Base-by-base conservation (phyloP, 1,140 invertebrate species). In the Neotoxoptera formosana region DNA sequence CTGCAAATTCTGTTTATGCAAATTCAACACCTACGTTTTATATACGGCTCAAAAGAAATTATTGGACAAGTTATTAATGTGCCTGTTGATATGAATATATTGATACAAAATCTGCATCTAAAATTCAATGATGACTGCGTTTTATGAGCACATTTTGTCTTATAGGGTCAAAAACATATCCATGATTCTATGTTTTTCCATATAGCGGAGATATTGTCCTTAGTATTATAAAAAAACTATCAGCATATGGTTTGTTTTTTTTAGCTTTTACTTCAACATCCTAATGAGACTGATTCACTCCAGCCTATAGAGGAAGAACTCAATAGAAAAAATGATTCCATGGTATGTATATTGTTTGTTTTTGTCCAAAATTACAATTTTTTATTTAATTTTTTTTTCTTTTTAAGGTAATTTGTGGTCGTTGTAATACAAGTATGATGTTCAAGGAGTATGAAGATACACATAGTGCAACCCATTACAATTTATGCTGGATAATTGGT, bases 401-500 rank as follows among this genome's bases (percentile, higher is more conserved):
- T 83, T 51, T 93, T 30, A 30, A 94, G 94, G 84, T 94, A 56
- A 93, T 23, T 53, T 94, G 94, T 93, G 93, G 91, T 67, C 30
- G 53, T 25, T 94, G 94, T 93, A 30, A 94, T 23, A 83, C 93
- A 56, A 93, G 83, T 7, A 94, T 94, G 94, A 47, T 14, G 1
- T 48, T 47, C 20, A 53, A 51, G n/a, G 93, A 93, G 53, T 94
- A 93, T 81, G 45, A 88, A 92, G 87, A 53, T 34, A 51, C 25
- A 53, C 94, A 94, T 93, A 91, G 93, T 83, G 7, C 30, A n/a
- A 67, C 41, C 21, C 94, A 94, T 93, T 48, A 94, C 11, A 91
- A 93, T 90, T 47, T 94, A n/a, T 92, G 93, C 51, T 94, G 94
- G 94, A 76, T 93, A 60, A 76, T 90, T 34, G 84, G 56, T 88